phyloP scores from a whole-genome alignment of 1,140 invertebrate genomes.

The Pygmarrhopalites habei region DNA sequence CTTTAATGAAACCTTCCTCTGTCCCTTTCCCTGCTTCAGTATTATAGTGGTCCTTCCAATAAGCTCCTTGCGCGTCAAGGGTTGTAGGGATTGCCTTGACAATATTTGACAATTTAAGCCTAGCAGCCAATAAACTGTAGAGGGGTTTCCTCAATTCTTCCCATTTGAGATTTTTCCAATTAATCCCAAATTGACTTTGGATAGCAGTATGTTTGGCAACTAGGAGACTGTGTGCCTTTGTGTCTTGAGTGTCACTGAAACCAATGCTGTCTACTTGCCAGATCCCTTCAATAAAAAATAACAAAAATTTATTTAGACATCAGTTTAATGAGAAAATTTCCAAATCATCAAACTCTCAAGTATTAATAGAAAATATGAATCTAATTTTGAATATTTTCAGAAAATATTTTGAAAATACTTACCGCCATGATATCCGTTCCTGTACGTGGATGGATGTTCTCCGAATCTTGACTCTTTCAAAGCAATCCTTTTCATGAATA shows the following conservation, averaged over 20 bases:
- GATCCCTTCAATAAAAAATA: too few species aligned
- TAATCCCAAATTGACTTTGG: neutral
- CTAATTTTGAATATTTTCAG: too few species aligned
- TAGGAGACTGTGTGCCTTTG: neutral
- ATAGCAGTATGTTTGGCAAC: neutral
- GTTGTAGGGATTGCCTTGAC: neutral
- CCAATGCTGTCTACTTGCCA: neutral
- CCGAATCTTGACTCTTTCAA: neutral
- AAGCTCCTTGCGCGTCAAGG: neutral
- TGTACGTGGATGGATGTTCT: neutral
- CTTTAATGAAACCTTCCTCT: too few species aligned
- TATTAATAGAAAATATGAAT: too few species aligned
- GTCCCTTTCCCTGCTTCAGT: neutral
- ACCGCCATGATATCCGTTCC: neutral
- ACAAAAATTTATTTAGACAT: too few species aligned
- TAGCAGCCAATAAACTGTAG: neutral
- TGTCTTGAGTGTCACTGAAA: neutral
- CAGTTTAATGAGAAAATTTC: too few species aligned
- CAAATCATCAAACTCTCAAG: too few species aligned
- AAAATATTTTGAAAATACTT: too few species aligned
- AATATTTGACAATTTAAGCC: neutral
- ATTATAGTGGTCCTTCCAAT: neutral
- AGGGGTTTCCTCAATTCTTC: conserved; percentile 9
- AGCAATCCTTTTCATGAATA: neutral
- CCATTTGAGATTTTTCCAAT: neutral